Conservation (phyloP, 2,888 invertebrate genomes). For the Ennomos quercinarius region DNA sequence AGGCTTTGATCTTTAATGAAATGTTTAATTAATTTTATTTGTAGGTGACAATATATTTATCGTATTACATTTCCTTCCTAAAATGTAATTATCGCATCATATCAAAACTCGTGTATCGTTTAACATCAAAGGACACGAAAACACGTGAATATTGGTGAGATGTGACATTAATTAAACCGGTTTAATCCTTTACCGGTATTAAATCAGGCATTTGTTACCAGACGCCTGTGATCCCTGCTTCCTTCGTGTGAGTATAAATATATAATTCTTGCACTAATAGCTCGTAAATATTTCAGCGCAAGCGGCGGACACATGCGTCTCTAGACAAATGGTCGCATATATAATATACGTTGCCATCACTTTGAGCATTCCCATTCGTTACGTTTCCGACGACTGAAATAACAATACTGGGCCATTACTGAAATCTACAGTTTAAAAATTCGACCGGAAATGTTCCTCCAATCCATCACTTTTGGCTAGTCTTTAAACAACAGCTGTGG, state of each 20-base stretch:
- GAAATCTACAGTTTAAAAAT: constrained; percentile 57
- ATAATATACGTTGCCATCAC: constrained; percentile 74
- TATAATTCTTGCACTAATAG: constrained; percentile 73
- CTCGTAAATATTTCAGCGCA: constrained; percentile 82
- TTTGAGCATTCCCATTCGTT: constrained; percentile 76
- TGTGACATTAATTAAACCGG: constrained; percentile 61
- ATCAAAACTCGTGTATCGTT: constrained; percentile 28
- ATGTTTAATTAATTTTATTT: constrained; percentile 20
- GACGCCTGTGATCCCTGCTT: constrained; percentile 59
- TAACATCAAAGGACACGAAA: constrained; percentile 58
- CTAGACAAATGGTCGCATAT: constrained; percentile 77
- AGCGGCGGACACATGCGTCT: constrained; percentile 68
- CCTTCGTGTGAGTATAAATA: constrained; percentile 45
- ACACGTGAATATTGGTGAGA: constrained; percentile 51
- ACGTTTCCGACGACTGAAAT: constrained; percentile 80
- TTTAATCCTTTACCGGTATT: constrained; percentile 64
- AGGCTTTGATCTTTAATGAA: constrained; percentile 29
- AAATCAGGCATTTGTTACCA: constrained; percentile 75
- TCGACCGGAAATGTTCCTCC: constrained; percentile 65
- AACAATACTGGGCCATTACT: constrained; percentile 72
- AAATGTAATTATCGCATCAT: constrained; percentile 29
- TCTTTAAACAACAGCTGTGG: constrained; percentile 61
- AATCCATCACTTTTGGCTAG: constrained; percentile 74
- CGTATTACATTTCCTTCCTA: constrained; percentile 31
- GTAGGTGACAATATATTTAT: constrained; percentile 27